Base-by-base conservation (phyloP, 2,888 invertebrate species). In the Microplitis deprimator region DNA sequence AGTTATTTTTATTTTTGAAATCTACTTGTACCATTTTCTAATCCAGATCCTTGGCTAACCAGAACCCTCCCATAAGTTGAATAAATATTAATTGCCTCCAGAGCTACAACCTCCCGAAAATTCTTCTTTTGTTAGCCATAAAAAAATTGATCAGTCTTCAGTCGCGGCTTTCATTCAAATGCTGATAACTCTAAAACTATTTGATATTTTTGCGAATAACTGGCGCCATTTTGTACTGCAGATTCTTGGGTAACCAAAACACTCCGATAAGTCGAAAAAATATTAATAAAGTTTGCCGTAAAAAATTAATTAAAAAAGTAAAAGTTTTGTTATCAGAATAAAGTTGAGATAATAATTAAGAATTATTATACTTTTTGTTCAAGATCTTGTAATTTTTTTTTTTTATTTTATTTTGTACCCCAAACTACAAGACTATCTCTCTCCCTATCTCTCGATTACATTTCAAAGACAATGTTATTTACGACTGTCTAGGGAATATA, bases 371-470 rank as follows among this genome's bases (percentile, higher is more conserved):
- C 29, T 17, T 68, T 17, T 68, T 38, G n/a, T 68, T 59, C 50
- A n/a, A 29, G 39, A 29, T 29, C 29, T 29, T 29, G 29, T 29
- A 29, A 29, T 29, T 29, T 29, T 20, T 29, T 29, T 29, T 29
- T 29, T 29, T 29, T 29, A 29, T 41, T 41, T 68, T 70, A 41
- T 68, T 68, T 68, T 20, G 38, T 7, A 39, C 17, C 61, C 71
- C 75, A 61, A 1, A 50, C 8, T 8, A 50, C 71, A 75, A 61
- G 3, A 50, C 8, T 8, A 50, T 50, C 50, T 50, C 29, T 70
- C 79, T 75, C 79, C 82, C 84, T 84, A 83, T 85, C 85, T 85
- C 85, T 13, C 50, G 85, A 85, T 85, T 86, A 85, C 84, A 84
- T 85, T 85, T 84, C 82, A 82, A 83, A 79, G 80, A 68, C 77